Percentiles rank a stretch among this genome's conserved stretches.
These are phyloP conservation scores for Crotalus horridus DNA, from an alignment of 2,113 vertebrate species.

Conservation along the genomic window DNA sequence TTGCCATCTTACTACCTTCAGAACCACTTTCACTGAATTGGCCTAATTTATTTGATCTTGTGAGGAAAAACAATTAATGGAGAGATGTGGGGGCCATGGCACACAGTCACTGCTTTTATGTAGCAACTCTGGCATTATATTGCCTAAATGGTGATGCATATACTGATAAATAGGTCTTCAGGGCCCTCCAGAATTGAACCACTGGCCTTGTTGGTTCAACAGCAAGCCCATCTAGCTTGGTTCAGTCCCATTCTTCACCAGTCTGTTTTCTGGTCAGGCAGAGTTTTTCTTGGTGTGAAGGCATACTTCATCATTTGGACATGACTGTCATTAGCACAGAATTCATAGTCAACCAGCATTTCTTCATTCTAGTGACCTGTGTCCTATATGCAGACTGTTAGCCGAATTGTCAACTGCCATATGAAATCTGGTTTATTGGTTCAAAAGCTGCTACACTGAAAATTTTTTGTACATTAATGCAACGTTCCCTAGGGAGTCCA, in stretches of 20 bases:
- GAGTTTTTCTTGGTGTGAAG: background rate
- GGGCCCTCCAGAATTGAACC: background rate
- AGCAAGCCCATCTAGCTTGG: background rate
- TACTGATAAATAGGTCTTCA: background rate
- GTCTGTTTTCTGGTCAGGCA: background rate
- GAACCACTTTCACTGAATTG: background rate
- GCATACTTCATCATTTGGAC: background rate
- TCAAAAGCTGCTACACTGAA: background rate
- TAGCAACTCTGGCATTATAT: background rate
- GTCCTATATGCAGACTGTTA: background rate
- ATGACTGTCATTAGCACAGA: background rate
- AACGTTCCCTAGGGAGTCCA: background rate
- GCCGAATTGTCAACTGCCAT: background rate
- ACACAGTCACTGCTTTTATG: background rate
- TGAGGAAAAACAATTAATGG: background rate
- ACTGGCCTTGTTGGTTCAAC: background rate
- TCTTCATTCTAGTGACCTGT: background rate
- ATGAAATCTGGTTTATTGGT: background rate
- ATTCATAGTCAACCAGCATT: background rate
- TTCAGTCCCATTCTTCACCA: background rate
- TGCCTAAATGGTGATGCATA: background rate
- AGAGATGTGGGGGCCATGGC: background rate
- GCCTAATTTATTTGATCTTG: background rate
- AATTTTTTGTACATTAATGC: background rate
- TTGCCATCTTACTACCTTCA: background rate